These are phyloP conservation scores for Micromussa lordhowensis DNA, from an alignment of 92 coral and sea anemone species.

Conservation along the genomic window DNA sequence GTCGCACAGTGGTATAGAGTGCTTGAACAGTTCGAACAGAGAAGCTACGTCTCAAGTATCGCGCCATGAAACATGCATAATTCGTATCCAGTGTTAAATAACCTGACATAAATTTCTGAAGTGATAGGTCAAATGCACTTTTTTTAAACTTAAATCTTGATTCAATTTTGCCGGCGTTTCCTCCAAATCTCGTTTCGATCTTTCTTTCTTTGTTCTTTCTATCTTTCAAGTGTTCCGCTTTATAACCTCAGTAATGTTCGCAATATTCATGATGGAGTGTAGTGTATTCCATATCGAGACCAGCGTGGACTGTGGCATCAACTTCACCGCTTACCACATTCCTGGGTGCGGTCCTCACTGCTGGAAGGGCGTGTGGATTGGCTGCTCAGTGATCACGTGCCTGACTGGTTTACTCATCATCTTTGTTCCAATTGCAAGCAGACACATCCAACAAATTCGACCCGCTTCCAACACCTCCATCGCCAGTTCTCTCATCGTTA, in stretches of 20 bases:
- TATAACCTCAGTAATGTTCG: constrained; percentile 51
- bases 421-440: constrained; percentile 4
- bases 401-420: constrained; percentile 30
- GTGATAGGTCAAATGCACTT: background rate
- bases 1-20: background rate
- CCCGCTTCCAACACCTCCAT: constrained; percentile 44
- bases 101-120: background rate
- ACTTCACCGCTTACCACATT: constrained; percentile 54
- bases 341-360: constrained; percentile 65
- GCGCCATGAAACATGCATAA: no score
- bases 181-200: background rate
- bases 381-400: constrained; percentile 49
- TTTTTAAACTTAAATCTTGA: background rate
- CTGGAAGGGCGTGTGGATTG: constrained; percentile 73
- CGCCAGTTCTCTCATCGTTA: constrained; percentile 28
- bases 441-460: constrained; percentile 22
- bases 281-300: constrained; percentile 63
- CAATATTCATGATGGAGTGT: constrained; percentile 69
- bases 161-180: constrained; percentile 1
- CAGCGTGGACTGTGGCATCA: constrained; percentile 62
- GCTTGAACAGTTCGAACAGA: background rate
- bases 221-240: constrained; percentile 65
- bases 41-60: no score
- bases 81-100: no score
- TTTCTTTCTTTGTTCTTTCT: background rate